phyloP scores from a whole-genome alignment of 1,140 invertebrate genomes.

The Bombus sibiricus region DNA sequence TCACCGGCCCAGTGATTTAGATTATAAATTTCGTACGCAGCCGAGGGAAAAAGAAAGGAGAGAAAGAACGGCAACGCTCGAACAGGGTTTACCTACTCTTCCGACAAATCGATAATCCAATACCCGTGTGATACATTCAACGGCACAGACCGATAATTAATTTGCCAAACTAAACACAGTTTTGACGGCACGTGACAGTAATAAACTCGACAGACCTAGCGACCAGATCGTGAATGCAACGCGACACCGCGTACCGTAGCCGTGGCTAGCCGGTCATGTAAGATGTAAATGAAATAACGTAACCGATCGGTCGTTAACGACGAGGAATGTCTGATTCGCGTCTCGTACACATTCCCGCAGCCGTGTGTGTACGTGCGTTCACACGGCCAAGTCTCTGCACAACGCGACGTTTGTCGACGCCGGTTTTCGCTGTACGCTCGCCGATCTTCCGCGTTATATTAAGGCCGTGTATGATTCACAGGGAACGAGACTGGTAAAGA shows the following conservation, averaged over 20 bases:
- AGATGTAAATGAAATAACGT: constrained; percentile 49
- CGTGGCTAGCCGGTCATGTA: neutral
- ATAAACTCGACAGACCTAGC: neutral
- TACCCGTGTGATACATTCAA: constrained; percentile 13
- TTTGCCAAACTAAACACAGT: neutral
- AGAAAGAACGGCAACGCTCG: neutral
- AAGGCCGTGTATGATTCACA: constrained; percentile 47
- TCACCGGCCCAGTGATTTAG: constrained; percentile 4
- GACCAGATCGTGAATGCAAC: neutral
- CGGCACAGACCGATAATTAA: constrained; percentile 23
- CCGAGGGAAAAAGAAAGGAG: neutral
- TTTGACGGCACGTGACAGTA: constrained; percentile 27
- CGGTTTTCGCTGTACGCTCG: neutral
- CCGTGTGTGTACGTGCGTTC: neutral
- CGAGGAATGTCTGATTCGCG: constrained; percentile 8
- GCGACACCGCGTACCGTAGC: neutral
- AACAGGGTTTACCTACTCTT: neutral
- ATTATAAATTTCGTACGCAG: constrained; percentile 39
- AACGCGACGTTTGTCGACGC: neutral
- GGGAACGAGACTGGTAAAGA: constrained; percentile 22
- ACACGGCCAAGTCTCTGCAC: neutral
- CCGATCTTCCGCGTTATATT: constrained; percentile 47
- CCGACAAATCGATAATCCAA: constrained; percentile 30
- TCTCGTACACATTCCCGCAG: neutral
- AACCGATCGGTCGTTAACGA: constrained; percentile 18